phyloP scores from a whole-genome alignment of 2,888 invertebrate genomes.

The Alsophila aescularia region DNA sequence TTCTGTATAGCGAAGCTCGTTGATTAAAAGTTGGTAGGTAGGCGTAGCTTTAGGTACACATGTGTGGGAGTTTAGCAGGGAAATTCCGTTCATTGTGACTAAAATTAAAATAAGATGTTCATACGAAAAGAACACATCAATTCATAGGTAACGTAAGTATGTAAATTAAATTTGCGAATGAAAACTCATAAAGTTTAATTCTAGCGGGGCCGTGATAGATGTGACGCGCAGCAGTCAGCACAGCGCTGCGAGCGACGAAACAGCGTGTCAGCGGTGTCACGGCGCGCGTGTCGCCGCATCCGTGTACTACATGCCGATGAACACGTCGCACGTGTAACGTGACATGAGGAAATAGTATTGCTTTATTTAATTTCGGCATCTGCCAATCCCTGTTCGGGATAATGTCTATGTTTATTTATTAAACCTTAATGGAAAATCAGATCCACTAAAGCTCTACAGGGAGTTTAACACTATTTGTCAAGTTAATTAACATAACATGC shows the following conservation, averaged over 20 bases:
- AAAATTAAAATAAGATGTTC: background rate
- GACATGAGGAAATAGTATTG: slow-evolving; percentile 74
- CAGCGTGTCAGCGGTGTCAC: slow-evolving; percentile 32
- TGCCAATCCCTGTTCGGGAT: slow-evolving; percentile 45
- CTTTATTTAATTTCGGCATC: slow-evolving; percentile 67
- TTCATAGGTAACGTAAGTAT: background rate
- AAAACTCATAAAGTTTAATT: slow-evolving; percentile 13
- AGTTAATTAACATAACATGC: too few relatives aligned
- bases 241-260: slow-evolving; percentile 22
- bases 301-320: slow-evolving; percentile 56
- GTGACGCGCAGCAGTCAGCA: slow-evolving; percentile 26
- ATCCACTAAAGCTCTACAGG: background rate
- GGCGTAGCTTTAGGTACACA: background rate
- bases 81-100: background rate
- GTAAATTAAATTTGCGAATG: slow-evolving; percentile 14
- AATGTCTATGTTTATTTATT: slow-evolving; percentile 35
- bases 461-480: background rate
- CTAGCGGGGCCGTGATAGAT: slow-evolving; percentile 23
- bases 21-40: slow-evolving; percentile 20
- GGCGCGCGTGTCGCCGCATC: background rate
- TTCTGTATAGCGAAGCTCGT: slow-evolving; percentile 26
- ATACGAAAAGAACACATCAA: too few relatives aligned
- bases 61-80: background rate
- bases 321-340: slow-evolving; percentile 61
- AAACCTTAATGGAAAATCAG: slow-evolving; percentile 9